Conservation (phyloP, 2,113 vertebrate genomes). For the Rhinolophus sinicus region DNA sequence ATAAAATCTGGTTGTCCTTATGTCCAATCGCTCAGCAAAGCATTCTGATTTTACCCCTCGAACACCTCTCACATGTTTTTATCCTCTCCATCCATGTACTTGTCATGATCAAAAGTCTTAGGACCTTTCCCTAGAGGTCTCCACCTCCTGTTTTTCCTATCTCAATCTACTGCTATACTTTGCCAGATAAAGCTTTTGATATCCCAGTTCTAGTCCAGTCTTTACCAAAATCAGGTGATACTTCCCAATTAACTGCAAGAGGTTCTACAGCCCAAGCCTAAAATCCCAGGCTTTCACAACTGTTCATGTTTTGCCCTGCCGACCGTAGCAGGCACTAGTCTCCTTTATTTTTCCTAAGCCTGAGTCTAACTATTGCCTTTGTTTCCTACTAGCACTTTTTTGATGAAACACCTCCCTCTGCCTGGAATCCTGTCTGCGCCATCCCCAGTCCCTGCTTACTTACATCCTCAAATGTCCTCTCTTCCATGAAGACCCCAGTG, state of each 20-base stretch:
- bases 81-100: background rate
- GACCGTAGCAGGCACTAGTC: no score
- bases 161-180: background rate
- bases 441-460: background rate
- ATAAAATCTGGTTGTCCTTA: background rate
- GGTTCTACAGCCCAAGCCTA: background rate
- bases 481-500: background rate
- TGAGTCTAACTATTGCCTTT: background rate
- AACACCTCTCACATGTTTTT: background rate
- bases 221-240: background rate
- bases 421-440: background rate
- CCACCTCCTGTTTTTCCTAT: background rate
- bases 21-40: background rate
- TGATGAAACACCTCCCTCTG: background rate
- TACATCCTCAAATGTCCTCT: background rate
- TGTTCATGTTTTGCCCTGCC: background rate
- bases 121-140: background rate
- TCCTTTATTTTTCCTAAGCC: background rate
- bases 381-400: background rate
- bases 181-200: background rate
- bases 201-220: background rate
- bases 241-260: background rate
- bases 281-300: background rate
- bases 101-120: background rate
- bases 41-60: background rate